Percentiles rank a stretch among this genome's conserved stretches.
phyloP scores from a whole-genome alignment of 2,888 invertebrate species.

The Resseliella maxima region DNA sequence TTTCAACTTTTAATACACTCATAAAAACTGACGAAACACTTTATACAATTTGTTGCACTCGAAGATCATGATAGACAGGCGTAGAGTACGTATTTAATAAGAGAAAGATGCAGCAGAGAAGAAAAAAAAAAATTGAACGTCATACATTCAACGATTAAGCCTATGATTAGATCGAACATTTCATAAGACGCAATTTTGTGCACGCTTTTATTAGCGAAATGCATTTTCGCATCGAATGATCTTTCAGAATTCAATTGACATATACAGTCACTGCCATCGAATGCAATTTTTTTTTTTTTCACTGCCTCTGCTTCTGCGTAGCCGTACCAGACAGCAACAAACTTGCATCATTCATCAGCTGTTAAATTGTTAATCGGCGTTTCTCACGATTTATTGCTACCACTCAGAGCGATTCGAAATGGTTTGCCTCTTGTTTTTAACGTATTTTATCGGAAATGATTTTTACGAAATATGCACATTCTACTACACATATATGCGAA shows the following conservation, averaged over 20 bases:
- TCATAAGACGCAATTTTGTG: slow-evolving; percentile 6
- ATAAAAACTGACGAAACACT: neutral
- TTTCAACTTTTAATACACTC: neutral
- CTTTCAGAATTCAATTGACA: slow-evolving; percentile 8
- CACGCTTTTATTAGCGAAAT: slow-evolving; percentile 5
- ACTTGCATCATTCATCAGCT: slow-evolving; percentile 46
- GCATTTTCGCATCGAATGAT: slow-evolving; percentile 8
- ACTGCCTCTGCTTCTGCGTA: neutral
- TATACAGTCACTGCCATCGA: slow-evolving; percentile 4
- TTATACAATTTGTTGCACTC: neutral
- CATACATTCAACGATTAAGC: neutral
- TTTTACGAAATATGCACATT: slow-evolving; percentile 25
- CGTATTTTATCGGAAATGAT: neutral
- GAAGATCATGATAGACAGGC: neutral
- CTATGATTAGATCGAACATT: slow-evolving; percentile 27
- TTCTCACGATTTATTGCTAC: neutral
- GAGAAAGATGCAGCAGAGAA: too few relatives aligned
- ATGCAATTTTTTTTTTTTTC: neutral
- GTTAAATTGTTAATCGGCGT: slow-evolving; percentile 7
- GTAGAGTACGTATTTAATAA: neutral
- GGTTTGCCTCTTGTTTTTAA: neutral
- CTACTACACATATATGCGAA: neutral
- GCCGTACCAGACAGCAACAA: neutral
- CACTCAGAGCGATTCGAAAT: neutral
- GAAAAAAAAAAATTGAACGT: neutral